Evolutionary conservation across 2,113 vertebrate genomes (phyloP), one percentile per base, ranked within the genome.

Genomic region (Triplophysa dalaica): DNA sequence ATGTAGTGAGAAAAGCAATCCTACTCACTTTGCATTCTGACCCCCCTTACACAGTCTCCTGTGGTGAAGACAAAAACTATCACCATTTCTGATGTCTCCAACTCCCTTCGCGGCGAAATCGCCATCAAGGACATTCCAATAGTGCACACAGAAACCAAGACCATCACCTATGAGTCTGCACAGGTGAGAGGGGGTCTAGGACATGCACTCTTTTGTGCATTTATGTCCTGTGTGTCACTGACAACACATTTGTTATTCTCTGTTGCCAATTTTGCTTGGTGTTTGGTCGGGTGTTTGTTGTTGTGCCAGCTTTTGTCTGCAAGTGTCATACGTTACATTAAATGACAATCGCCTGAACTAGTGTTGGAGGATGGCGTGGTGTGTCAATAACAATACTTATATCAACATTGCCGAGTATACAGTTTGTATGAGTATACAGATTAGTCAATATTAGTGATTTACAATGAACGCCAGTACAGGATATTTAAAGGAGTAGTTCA

Each of bases 101-200:
- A 92, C 17, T 90, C 94, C 11, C 60, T 90, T 79, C 94, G 95
- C 88, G 94, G 94, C 3, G 94, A 95, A 81, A 94, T 96, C 78
- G 90, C 94, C 85, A 95, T 95, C 10, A 96, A 94, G 90, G 96
- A 99, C 10, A 91, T 95, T 14, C 97, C 98, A 3, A 93, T 98
- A 11, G 94, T 99, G 82, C 98, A 98, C 87, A 98, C 97, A 0
- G 97, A 98, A 87, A 99, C 95, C 8, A 99, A 98, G 92, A 99
- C 98, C 86, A 97, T 99, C 91, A 98, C 95, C 5, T 99, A 99
- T 0, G 97, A 98, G 89, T 96, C 98, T 81, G 94, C 96, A 56
- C 95, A 97, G 95, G 98, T 98, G 91, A 92, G 86, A 21, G 41
- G 16, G n/a, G 69, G 38, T 17, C 43, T 69, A 21, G 54, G 54